These are phyloP conservation scores for Leptogaster cylindrica DNA, from an alignment of 2,888 invertebrate species.

Conservation along the genomic window DNA sequence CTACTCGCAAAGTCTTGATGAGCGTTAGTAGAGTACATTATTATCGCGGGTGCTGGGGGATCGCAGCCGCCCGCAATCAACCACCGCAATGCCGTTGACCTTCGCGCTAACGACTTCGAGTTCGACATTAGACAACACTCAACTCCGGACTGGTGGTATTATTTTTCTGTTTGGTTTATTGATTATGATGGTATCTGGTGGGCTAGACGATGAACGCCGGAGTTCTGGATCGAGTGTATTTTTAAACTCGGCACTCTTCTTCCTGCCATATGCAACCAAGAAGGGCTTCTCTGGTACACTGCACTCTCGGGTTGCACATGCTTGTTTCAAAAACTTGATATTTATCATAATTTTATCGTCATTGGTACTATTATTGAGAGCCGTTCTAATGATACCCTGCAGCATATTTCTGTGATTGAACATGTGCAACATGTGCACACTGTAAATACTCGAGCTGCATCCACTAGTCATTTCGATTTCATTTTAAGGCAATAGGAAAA, in stretches of 20 bases:
- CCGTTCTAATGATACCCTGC: not conserved
- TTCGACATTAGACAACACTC: conserved; percentile 37
- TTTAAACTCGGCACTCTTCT: conserved; percentile 14
- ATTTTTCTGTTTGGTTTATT: conserved; percentile 46
- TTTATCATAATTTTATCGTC: conserved; percentile 2
- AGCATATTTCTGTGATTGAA: not conserved
- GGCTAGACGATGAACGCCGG: conserved; percentile 28
- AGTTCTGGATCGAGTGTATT: conserved; percentile 9
- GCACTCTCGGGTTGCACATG: too few relatives aligned
- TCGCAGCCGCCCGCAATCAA: not conserved
- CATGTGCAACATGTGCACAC: too few relatives aligned
- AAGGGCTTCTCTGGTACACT: not conserved
- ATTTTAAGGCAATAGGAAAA: too few relatives aligned
- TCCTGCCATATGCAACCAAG: not conserved
- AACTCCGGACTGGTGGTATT: conserved; percentile 38
- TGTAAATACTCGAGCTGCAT: too few relatives aligned
- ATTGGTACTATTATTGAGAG: not conserved
- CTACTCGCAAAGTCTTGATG: not conserved
- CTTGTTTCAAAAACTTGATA: conserved; percentile 5
- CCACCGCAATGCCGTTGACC: conserved; percentile 28
- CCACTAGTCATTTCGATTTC: too few relatives aligned
- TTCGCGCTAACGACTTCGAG: conserved; percentile 38
- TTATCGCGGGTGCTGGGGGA: conserved; percentile 12
- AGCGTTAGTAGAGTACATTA: not conserved
- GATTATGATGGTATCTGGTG: conserved; percentile 45